Percentiles rank a stretch among this genome's conserved stretches.
Conservation (phyloP, 1,140 invertebrate genomes). For the Bombyx mandarina region DNA sequence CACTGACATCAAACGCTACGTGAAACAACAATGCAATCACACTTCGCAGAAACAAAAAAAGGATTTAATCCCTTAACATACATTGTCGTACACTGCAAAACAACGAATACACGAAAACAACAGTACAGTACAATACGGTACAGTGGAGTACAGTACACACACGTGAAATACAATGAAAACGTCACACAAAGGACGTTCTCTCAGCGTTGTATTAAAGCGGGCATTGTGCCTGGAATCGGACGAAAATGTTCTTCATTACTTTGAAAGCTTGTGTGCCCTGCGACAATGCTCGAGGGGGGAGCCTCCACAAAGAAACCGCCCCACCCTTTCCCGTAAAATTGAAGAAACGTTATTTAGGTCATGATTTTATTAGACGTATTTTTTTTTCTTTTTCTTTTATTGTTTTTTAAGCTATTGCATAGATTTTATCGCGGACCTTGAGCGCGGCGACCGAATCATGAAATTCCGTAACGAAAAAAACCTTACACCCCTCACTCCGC, state of each 20-base stretch:
- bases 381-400: no score
- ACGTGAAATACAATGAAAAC: constrained; percentile 45
- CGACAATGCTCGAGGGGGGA: constrained; percentile 40
- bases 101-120: no score
- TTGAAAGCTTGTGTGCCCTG: constrained; percentile 65
- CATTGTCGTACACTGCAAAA: no score
- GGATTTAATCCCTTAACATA: no score
- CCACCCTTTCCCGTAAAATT: constrained; percentile 67
- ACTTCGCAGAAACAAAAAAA: no score
- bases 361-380: constrained; percentile 59
- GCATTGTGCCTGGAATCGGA: constrained; percentile 62
- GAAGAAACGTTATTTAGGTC: constrained; percentile 67
- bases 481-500: no score
- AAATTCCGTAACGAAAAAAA: no score
- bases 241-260: constrained; percentile 70
- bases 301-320: constrained; percentile 27
- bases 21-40: no score
- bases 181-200: constrained; percentile 59
- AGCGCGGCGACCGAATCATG: no score
- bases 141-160: constrained; percentile 47
- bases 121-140: constrained; percentile 52
- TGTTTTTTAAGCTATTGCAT: no score
- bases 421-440: no score
- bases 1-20: no score
- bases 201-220: constrained; percentile 64